Evolutionary conservation across 1,140 invertebrate genomes (phyloP), one percentile per base, ranked within the genome.

Genomic region (Calephelis nemesis): DNA sequence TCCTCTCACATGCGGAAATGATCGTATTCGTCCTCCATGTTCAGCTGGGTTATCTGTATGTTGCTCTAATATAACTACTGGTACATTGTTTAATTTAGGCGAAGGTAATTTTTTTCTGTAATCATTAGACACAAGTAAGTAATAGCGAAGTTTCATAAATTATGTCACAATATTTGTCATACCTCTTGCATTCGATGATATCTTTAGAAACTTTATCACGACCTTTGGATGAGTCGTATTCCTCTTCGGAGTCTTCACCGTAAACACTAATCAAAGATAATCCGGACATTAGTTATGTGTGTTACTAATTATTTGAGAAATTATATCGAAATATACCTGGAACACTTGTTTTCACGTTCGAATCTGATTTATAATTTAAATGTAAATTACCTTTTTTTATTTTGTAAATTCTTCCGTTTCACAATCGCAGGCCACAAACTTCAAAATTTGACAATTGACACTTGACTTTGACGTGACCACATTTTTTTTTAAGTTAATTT

Each of bases 1-100:
- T 62, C 96, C 96, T 85, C 96, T 92, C 81, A 96, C 94, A 88
- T 97, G 96, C 72, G 95, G 93, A 89, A 96, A 97, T 47, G 92
- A 92, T 77, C 96, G 91, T 67, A 94, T 82, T 76, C 95, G 85
- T 47, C 96, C 96, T 52, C 93, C 88, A 79, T 97, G 95, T 66
- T 93, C 72, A 7, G 73, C 72, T 12, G 95, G 93, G 85, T 96
- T 87, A 80, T 96, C 94, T 62, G 75, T 69, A 76, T 88, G 79
- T n/a, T 73, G 66, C 63, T 90, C 81, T 60, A 58, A 47, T 60
- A 66, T 19, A 1, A 83, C 72, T 66, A 80, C 71, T 62, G 73
- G 40, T 13, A 88, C 75, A 72, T 79, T 71, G 65, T 70, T 81
- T 48, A 90, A 76, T 64, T 88, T 74, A 11, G 88, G 88, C 30